phyloP scores from a whole-genome alignment of 2,888 invertebrate species.

The Helleia helle region DNA sequence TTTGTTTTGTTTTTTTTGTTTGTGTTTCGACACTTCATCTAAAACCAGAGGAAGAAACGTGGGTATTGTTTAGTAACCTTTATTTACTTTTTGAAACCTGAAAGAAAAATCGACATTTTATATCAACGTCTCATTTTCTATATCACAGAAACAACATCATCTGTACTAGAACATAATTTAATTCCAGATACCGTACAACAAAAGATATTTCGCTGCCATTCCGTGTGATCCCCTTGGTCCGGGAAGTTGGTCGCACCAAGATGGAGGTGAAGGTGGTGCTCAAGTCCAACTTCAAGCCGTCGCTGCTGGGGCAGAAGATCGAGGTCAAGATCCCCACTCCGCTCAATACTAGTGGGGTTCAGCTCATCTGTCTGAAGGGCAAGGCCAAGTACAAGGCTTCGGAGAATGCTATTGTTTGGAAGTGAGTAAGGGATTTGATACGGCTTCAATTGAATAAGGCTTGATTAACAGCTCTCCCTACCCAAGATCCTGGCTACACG shows the following conservation, averaged over 20 bases:
- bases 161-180: background rate
- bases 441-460: no score
- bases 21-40: no score
- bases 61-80: no score
- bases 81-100: no score
- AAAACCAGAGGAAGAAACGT: no score
- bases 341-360: constrained; percentile 98
- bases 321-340: constrained; percentile 99
- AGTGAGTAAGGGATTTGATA: constrained; percentile 74
- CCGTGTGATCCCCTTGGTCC: constrained; percentile 97
- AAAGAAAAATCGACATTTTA: no score
- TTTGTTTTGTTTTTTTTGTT: no score
- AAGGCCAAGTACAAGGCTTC: constrained; percentile 99
- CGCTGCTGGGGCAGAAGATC: constrained; percentile 97
- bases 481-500: no score
- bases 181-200: constrained; percentile 93
- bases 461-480: no score
- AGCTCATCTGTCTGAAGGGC: constrained; percentile 98
- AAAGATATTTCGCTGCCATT: constrained; percentile 99
- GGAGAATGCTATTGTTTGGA: constrained; percentile 98
- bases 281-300: constrained; percentile 99
- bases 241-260: constrained; percentile 98
- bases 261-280: constrained; percentile 99
- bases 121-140: no score
- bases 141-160: no score